Conservation (phyloP, 2,888 invertebrate species). For the Nephrotoma appendiculata region DNA sequence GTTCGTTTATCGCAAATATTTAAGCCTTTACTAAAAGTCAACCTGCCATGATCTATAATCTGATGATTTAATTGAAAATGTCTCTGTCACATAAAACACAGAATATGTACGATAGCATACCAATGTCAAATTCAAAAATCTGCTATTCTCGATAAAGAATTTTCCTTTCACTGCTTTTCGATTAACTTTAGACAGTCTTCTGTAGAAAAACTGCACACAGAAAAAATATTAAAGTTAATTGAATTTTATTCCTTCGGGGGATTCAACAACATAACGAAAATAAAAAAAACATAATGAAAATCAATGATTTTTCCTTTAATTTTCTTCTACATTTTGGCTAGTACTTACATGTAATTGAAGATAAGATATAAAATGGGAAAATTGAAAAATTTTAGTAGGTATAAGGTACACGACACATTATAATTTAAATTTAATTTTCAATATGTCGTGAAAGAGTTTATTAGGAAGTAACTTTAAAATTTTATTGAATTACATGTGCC, state of each 20-base stretch:
- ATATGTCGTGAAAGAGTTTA: neutral
- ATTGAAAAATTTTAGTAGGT: neutral
- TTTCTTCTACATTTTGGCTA: neutral
- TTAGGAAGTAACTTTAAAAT: neutral
- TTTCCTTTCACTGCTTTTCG: neutral
- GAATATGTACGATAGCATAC: neutral
- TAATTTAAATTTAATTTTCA: neutral
- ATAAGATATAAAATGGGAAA: neutral
- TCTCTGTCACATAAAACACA: neutral
- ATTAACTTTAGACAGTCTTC: neutral
- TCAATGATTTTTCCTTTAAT: neutral
- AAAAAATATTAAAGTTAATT: neutral
- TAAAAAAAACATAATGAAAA: neutral
- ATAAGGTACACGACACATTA: neutral
- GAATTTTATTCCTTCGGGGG: neutral
- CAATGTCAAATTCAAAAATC: neutral
- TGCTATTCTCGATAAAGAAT: neutral
- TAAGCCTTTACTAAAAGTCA: too few relatives aligned
- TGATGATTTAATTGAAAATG: neutral
- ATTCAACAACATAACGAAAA: neutral
- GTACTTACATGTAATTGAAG: neutral
- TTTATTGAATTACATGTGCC: neutral
- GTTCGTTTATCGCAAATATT: too few relatives aligned
- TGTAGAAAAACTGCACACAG: neutral
- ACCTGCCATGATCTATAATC: too few relatives aligned